Conservation (phyloP, 2,113 vertebrate genomes). For the Garra rufa region DNA sequence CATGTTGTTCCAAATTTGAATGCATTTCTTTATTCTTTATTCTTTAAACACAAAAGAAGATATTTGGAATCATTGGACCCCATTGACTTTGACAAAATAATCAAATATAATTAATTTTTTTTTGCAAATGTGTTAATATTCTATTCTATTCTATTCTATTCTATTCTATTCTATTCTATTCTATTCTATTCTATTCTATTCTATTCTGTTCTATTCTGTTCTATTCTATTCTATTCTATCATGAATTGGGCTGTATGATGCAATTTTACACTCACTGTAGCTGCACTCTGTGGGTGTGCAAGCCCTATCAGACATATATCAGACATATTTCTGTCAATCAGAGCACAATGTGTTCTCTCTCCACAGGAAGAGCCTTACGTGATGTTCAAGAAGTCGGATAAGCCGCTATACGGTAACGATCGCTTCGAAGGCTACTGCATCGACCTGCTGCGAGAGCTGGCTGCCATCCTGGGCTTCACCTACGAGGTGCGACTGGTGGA, state of each 20-base stretch:
- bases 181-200: constrained; percentile 14
- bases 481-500: constrained; percentile 94
- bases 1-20: neutral
- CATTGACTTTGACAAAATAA: neutral
- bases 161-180: too few species aligned
- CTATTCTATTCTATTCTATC: neutral
- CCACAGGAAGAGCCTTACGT: constrained; percentile 96
- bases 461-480: constrained; percentile 92
- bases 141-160: constrained; percentile 1
- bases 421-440: constrained; percentile 98
- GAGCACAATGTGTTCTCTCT: constrained; percentile 40
- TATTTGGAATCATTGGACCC: neutral
- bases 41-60: neutral
- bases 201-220: neutral
- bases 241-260: constrained; percentile 27
- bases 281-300: constrained; percentile 46
- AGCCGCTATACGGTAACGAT: constrained; percentile 95
- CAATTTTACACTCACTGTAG: constrained; percentile 69
- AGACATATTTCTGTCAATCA: constrained; percentile 19
- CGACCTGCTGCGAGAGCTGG: constrained; percentile 92
- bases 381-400: constrained; percentile 98
- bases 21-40: neutral
- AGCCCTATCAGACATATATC: constrained; percentile 38
- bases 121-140: neutral
- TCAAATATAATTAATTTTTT: neutral